Percentiles rank a stretch among this genome's conserved stretches.
These are phyloP conservation scores for Malacoctenus gilli DNA, from an alignment of 2,797 vertebrate genomes.

Conservation along the genomic window DNA sequence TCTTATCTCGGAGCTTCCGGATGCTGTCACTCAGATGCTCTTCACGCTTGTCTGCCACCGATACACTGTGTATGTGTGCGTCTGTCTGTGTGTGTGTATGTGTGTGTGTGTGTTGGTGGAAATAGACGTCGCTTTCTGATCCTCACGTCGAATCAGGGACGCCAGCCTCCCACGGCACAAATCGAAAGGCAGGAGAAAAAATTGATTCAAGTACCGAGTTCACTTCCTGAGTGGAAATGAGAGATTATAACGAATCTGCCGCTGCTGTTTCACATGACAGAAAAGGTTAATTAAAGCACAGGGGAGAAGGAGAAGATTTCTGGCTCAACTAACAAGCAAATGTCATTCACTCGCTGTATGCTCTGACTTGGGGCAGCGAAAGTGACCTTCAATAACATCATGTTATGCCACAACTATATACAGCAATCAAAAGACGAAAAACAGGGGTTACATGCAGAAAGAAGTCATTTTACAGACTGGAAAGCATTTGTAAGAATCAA, in stretches of 20 bases:
- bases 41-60: conserved; percentile 64
- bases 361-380: conserved; percentile 16
- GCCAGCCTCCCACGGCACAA: conserved; percentile 64
- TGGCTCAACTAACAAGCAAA: conserved; percentile 51
- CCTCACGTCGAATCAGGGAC: conserved; percentile 66
- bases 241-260: conserved; percentile 75
- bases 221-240: conserved; percentile 60
- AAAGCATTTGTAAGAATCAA: no score
- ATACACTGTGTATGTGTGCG: conserved; percentile 35
- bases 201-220: conserved; percentile 70
- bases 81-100: conserved; percentile 9
- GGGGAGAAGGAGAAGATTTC: conserved; percentile 44
- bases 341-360: conserved; percentile 52
- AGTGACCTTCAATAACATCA: conserved; percentile 19
- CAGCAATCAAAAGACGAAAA: conserved; percentile 13
- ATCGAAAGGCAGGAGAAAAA: conserved; percentile 51
- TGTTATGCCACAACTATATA: conserved; percentile 5
- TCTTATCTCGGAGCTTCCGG: conserved; percentile 75
- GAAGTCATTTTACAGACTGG: no score
- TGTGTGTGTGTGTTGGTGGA: conserved; percentile 27
- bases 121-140: conserved; percentile 57
- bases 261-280: conserved; percentile 68
- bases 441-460: conserved; percentile 10
- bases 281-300: conserved; percentile 78
- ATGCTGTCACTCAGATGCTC: conserved; percentile 75